phyloP scores from a whole-genome alignment of 2,797 vertebrate species.

The Amphiprion clarkii region DNA sequence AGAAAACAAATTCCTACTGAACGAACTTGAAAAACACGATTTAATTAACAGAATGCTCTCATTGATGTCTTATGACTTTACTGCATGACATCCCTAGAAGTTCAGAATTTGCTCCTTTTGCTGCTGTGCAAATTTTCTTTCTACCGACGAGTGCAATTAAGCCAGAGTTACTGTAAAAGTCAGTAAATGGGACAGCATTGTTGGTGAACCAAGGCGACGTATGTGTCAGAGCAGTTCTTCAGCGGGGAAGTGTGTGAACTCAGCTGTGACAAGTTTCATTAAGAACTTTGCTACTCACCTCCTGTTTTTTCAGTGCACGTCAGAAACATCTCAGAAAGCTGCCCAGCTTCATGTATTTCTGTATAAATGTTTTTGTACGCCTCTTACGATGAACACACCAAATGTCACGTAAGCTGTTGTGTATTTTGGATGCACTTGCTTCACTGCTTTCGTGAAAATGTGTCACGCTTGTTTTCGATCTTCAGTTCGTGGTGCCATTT shows the following conservation, averaged over 20 bases:
- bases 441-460: neutral
- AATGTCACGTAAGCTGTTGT: neutral
- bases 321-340: constrained; percentile 2
- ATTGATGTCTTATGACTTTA: constrained; percentile 13
- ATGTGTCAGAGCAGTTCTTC: constrained; percentile 36
- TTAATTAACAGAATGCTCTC: constrained; percentile 15
- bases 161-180: constrained; percentile 42
- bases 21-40: constrained; percentile 5
- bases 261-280: constrained; percentile 57
- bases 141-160: constrained; percentile 58
- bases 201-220: constrained; percentile 39
- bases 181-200: constrained; percentile 24
- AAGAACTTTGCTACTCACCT: constrained; percentile 38
- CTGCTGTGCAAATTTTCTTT: constrained; percentile 39
- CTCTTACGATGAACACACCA: no score
- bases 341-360: neutral
- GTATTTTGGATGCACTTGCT: neutral
- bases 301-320: constrained; percentile 10
- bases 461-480: neutral
- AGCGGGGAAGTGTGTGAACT: constrained; percentile 46
- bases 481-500: neutral
- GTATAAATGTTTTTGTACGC: neutral
- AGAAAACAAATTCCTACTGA: constrained; percentile 11
- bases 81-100: constrained; percentile 9
- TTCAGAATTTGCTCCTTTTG: constrained; percentile 40